Conservation (phyloP, 2,797 vertebrate genomes). For the Phataginus tetradactyla region DNA sequence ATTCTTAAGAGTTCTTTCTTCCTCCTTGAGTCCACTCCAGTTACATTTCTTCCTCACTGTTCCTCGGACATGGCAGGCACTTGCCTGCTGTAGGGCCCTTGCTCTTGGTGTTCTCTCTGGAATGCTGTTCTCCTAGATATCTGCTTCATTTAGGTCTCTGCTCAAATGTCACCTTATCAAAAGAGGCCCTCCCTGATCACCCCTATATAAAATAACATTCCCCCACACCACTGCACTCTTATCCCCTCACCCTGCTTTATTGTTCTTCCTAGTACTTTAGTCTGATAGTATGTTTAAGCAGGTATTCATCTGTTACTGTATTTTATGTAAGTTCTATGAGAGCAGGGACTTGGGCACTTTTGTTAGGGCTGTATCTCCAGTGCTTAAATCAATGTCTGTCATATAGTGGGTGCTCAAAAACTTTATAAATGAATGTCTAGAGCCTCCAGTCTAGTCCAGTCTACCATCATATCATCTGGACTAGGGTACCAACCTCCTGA, state of each 20-base stretch:
- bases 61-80: not conserved
- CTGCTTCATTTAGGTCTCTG: slow-evolving; percentile 3
- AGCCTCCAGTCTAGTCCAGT: not conserved
- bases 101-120: not conserved
- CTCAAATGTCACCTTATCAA: not conserved
- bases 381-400: not conserved
- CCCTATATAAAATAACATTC: not conserved
- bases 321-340: not conserved
- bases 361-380: not conserved
- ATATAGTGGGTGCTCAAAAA: not conserved
- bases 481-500: not conserved
- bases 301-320: not conserved
- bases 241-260: not conserved
- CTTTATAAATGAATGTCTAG: not conserved
- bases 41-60: not conserved
- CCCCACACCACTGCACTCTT: not conserved
- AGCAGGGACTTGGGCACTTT: not conserved
- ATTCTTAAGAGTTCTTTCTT: not conserved
- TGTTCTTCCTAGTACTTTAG: not conserved
- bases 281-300: not conserved
- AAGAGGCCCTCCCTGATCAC: not conserved
- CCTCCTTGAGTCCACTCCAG: not conserved
- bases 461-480: not conserved
- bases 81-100: not conserved
- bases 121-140: not conserved